These are phyloP conservation scores for Borostomias antarcticus DNA, from an alignment of 2,797 vertebrate species.

Conservation along the genomic window DNA sequence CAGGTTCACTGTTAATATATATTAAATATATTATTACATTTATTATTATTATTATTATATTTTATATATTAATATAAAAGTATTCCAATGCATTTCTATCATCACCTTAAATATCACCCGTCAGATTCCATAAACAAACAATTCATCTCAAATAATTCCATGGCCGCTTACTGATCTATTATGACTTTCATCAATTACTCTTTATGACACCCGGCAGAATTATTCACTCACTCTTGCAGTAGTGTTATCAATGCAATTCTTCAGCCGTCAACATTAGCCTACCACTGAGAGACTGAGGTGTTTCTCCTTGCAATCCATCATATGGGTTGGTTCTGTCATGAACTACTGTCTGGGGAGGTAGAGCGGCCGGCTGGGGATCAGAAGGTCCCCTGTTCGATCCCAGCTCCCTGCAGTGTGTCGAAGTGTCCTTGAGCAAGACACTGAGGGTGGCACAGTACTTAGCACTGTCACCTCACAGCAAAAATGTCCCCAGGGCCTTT, in stretches of 20 bases:
- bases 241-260: neutral
- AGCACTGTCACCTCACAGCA: no score
- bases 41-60: no score
- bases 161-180: neutral
- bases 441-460: no score
- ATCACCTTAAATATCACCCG: neutral
- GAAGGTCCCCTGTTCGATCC: no score
- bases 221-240: neutral
- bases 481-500: no score
- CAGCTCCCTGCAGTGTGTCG: no score
- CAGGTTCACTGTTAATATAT: no score
- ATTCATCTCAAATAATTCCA: neutral
- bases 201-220: neutral
- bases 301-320: neutral
- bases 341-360: neutral
- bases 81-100: neutral
- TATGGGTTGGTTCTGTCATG: neutral
- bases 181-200: neutral
- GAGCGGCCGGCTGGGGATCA: no score
- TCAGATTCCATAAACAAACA: neutral
- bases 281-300: slow-evolving; percentile 1
- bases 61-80: no score
- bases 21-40: no score
- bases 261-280: neutral
- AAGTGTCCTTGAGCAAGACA: no score